Conservation (phyloP, 2,797 vertebrate species). For the Chaetophractus vellerosus region DNA sequence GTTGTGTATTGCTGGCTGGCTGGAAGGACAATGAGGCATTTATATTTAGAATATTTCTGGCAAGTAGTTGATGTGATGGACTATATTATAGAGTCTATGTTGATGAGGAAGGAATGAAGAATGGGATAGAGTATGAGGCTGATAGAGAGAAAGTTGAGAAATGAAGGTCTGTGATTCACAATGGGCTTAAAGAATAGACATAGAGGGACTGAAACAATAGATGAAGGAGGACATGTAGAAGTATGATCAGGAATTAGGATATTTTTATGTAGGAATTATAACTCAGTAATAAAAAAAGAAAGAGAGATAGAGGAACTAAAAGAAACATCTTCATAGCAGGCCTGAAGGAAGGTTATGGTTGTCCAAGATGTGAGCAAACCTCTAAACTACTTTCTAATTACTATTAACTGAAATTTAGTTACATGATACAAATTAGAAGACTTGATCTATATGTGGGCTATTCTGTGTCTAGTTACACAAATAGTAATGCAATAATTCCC, state of each 20-base stretch:
- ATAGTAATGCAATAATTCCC: neutral
- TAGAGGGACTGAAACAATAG: neutral
- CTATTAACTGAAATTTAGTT: neutral
- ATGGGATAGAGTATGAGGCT: too few species aligned
- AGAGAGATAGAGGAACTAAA: neutral
- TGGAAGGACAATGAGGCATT: neutral
- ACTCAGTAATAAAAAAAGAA: neutral
- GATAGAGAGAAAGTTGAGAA: neutral
- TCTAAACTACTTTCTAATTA: neutral
- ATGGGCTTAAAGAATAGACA: neutral
- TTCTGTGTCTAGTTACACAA: neutral
- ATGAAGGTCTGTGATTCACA: neutral
- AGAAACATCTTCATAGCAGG: neutral
- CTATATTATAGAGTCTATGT: neutral
- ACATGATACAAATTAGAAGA: neutral
- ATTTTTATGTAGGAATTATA: neutral
- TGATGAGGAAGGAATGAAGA: neutral
- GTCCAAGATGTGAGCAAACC: neutral
- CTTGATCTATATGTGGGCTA: neutral
- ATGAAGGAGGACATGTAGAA: neutral
- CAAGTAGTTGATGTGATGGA: neutral
- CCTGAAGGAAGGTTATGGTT: neutral
- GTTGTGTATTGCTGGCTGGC: neutral
- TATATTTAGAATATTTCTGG: neutral
- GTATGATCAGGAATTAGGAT: neutral